These are phyloP conservation scores for Apis dorsata DNA, from an alignment of 1,140 invertebrate genomes.

Conservation along the genomic window DNA sequence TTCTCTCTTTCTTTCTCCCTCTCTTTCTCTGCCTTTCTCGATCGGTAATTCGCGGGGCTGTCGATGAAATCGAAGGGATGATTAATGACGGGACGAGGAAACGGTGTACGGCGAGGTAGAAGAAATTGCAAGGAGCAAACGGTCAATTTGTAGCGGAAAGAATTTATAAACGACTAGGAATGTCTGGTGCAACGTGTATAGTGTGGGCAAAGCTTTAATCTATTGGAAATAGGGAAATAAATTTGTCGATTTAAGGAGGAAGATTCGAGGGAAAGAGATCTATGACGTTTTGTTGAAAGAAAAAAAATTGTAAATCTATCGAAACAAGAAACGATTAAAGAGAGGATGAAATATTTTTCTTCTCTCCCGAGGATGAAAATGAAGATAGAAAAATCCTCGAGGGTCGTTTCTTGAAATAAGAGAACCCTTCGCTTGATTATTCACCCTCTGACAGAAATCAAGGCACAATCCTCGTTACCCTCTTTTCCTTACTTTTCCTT, in stretches of 20 bases:
- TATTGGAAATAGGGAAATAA: not conserved
- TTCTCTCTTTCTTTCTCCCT: not conserved
- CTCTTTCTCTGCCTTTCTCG: not conserved
- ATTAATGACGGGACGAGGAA: not conserved
- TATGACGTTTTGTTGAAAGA: too few species aligned
- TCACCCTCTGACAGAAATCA: not conserved
- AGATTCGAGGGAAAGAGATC: not conserved
- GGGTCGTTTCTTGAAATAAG: too few species aligned
- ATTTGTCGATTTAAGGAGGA: not conserved
- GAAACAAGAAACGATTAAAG: too few species aligned
- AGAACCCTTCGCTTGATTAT: not conserved
- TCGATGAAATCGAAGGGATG: conserved; percentile 4
- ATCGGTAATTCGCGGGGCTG: not conserved
- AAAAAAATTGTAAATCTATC: too few species aligned
- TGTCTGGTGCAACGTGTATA: not conserved
- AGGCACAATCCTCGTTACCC: not conserved
- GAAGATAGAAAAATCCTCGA: too few species aligned
- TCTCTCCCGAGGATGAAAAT: too few species aligned
- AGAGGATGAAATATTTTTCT: too few species aligned
- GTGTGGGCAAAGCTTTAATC: not conserved
- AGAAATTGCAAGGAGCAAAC: not conserved
- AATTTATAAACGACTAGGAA: not conserved
- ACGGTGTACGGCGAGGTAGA: not conserved
- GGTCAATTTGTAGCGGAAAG: not conserved
- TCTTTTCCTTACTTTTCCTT: not conserved